Conservation (phyloP, 2,797 vertebrate genomes). For the Cirrhinus molitorella region DNA sequence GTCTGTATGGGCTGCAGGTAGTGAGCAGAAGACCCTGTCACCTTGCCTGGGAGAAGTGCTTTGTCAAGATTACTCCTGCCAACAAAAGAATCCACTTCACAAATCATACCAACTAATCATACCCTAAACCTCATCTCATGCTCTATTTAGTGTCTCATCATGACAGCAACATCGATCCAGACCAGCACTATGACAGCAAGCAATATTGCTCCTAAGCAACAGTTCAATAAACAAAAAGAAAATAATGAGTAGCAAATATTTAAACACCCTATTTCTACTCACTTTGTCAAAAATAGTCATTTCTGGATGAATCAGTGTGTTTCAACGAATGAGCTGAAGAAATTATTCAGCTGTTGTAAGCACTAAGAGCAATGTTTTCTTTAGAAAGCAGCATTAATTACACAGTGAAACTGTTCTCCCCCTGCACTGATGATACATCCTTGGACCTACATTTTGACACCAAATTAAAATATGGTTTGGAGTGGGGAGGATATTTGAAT, state of each 20-base stretch:
- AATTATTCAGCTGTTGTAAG: neutral
- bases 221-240: neutral
- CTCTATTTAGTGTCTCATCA: conserved; percentile 4
- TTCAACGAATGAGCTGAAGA: neutral
- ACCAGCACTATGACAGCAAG: neutral
- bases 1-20: conserved; percentile 6
- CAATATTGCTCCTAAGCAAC: neutral
- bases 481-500: neutral
- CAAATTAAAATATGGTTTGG: neutral
- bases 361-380: neutral
- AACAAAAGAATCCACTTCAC: conserved; percentile 44
- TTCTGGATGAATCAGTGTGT: neutral
- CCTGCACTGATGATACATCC: neutral
- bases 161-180: neutral
- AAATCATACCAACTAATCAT: conserved; percentile 28
- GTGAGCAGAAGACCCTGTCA: conserved; percentile 25
- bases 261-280: neutral
- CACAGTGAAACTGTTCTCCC: neutral
- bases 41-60: conserved; percentile 50
- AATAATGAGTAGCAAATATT: neutral
- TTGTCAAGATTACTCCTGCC: conserved; percentile 42
- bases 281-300: neutral
- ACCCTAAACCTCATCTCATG: neutral
- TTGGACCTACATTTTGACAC: neutral
- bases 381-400: neutral